Evolutionary conservation across 1,140 invertebrate genomes (phyloP), one percentile per base, ranked within the genome.

Genomic region (Notospermus geniculatus): DNA sequence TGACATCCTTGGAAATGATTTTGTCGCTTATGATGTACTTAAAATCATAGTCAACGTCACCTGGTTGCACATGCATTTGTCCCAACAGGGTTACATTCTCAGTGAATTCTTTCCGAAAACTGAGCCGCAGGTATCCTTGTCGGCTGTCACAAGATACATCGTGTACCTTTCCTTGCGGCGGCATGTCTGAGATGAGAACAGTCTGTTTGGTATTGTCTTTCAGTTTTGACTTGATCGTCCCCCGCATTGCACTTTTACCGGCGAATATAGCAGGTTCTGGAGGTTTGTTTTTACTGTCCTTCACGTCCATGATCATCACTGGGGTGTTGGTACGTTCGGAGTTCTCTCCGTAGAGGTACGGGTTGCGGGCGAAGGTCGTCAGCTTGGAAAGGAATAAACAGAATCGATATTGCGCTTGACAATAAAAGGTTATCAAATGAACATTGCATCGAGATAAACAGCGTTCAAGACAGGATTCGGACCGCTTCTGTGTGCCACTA

Each of bases 291-390:
- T 5, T n/a, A 23, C 4, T 27, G 25, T 50, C 46, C 25, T 27
- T n/a, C 4, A 50, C 46, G 5, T 50, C 46, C n/a, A 27, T 27
- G 4, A 7, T 4, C 46, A 50, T 5, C 25, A 50, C 46, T 5
- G 46, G 19, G n/a, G 46, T 23, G 46, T 50, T 50, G n/a, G 25
- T 27, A 5, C 4, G n/a, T 5, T 50, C 5, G 46, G 46, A 50
- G n/a, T 50, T n/a, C 9, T 50, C 46, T 5, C n/a, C 46, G n/a
- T 23, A 50, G 19, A 50, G 46, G 25, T 50, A 50, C 5, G 46
- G 46, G 46, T 50, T 50, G 5, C 25, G n/a, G 46, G 46, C 4
- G n/a, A 50, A 50, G 5, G 46, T 23, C n/a, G 46, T 50, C 32
- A 50, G n/a, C 46, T 27, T 5, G n/a, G n/a, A n/a, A n/a, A n/a